These are phyloP conservation scores for Lepilemur septentrionalis DNA, from an alignment of 2,797 vertebrate species.

Conservation along the genomic window DNA sequence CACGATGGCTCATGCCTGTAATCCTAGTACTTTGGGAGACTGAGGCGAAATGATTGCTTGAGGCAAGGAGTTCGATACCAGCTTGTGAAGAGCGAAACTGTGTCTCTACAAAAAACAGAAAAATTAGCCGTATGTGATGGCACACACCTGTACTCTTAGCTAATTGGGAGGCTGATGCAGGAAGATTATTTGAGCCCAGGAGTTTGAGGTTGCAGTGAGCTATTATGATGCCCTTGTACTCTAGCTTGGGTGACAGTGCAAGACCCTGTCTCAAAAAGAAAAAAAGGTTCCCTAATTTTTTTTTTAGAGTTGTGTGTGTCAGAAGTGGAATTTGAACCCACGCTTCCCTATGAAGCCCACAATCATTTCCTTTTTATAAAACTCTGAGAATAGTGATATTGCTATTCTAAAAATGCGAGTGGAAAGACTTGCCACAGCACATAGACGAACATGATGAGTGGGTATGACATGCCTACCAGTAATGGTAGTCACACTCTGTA, in stretches of 20 bases:
- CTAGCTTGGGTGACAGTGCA: background rate
- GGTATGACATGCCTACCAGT: background rate
- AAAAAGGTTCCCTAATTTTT: background rate
- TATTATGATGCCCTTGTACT: background rate
- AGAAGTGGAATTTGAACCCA: conserved; percentile 32
- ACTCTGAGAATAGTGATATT: conserved; percentile 6
- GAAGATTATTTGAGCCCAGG: background rate
- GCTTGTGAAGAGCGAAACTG: background rate
- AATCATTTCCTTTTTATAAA: conserved; percentile 54
- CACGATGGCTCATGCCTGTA: background rate
- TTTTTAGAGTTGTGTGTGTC: background rate
- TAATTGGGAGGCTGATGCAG: background rate
- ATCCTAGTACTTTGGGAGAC: background rate
- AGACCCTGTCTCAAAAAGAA: background rate
- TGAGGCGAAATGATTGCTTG: background rate
- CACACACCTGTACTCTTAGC: background rate
- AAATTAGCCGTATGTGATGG: background rate
- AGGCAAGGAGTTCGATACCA: background rate
- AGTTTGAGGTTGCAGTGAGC: background rate
- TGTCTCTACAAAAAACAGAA: background rate
- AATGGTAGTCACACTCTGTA: background rate
- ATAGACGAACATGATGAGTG: background rate
- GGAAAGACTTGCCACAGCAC: background rate
- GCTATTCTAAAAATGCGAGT: conserved; percentile 41
- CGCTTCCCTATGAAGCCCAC: background rate